Evolutionary conservation across 2,113 vertebrate species (phyloP).

Genomic region (Rhinichthys klamathensis): DNA sequence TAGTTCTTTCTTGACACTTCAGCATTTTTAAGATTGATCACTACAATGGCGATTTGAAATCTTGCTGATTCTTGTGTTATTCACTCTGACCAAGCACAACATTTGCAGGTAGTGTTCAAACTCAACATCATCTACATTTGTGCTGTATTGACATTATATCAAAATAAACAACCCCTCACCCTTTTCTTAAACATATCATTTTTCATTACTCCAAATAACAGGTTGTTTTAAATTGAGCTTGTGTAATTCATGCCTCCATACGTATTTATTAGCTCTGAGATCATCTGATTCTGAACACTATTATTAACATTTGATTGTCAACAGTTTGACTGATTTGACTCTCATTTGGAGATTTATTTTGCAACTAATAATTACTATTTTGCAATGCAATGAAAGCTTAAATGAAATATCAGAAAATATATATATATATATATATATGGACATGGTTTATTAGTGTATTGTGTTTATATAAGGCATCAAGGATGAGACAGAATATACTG

Average conservation of each 20-base stretch:
- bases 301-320: neutral
- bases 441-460: slow-evolving; percentile 6
- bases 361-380: neutral
- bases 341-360: neutral
- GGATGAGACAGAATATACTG: neutral
- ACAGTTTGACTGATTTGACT: neutral
- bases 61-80: slow-evolving; percentile 17
- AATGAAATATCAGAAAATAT: neutral
- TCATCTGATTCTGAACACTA: neutral
- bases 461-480: neutral
- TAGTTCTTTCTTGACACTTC: neutral
- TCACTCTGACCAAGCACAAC: neutral
- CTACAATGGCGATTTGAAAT: neutral
- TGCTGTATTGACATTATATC: neutral
- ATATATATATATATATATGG: neutral
- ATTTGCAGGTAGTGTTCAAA: neutral
- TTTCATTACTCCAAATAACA: slow-evolving; percentile 1
- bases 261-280: slow-evolving; percentile 14
- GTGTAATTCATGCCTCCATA: neutral
- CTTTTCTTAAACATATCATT: neutral
- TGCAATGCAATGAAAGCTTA: neutral
- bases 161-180: neutral
- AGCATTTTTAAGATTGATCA: slow-evolving; percentile 4
- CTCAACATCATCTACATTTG: neutral
- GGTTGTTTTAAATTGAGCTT: neutral